Percentiles rank a stretch among this genome's conserved stretches.
phyloP scores from a whole-genome alignment of 2,797 vertebrate species.

The Amazona ochrocephala region DNA sequence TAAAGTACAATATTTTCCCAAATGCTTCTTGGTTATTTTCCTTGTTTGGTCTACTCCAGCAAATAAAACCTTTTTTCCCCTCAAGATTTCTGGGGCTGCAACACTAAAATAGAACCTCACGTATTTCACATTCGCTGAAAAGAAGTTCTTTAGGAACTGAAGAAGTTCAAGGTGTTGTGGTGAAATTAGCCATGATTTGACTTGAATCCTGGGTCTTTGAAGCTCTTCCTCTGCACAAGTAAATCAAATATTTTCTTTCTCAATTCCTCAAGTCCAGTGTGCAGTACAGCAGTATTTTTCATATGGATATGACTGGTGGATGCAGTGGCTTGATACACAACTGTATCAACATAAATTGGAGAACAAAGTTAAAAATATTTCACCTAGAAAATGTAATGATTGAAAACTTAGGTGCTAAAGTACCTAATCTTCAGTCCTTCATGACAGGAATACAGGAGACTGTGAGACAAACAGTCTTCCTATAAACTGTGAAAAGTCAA shows the following conservation, averaged over 20 bases:
- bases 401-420: neutral
- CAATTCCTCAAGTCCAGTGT: neutral
- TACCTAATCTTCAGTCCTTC: neutral
- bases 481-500: neutral
- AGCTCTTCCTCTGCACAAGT: neutral
- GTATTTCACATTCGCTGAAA: neutral
- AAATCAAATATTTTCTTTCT: neutral
- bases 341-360: neutral
- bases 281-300: neutral
- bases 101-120: neutral
- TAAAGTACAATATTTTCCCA: neutral
- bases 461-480: neutral
- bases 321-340: neutral
- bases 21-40: neutral
- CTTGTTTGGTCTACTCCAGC: neutral
- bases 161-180: neutral
- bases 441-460: neutral
- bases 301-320: neutral
- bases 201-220: neutral
- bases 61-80: neutral
- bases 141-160: neutral
- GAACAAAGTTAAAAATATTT: neutral
- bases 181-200: neutral
- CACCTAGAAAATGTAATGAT: neutral
- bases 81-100: neutral